phyloP scores from a whole-genome alignment of 2,113 vertebrate genomes.

The Notechis scutatus region DNA sequence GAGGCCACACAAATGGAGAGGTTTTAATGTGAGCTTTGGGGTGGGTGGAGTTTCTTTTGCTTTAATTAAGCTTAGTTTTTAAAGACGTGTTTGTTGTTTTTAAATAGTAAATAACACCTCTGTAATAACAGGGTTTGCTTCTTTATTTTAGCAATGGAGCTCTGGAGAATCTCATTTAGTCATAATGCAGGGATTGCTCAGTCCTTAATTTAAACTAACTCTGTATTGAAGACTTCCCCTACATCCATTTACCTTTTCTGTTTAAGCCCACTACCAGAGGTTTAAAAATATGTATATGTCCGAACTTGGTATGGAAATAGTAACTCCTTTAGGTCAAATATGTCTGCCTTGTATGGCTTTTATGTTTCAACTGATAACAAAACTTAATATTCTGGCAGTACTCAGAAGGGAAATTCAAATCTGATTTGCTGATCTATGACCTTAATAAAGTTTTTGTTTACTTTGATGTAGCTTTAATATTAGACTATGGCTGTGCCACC shows the following conservation, averaged over 20 bases:
- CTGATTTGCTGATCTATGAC: background rate
- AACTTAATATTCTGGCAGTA: background rate
- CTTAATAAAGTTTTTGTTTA: background rate
- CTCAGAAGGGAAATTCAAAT: background rate
- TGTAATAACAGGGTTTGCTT: background rate
- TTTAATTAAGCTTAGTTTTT: background rate
- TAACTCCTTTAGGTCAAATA: background rate
- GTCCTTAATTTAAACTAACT: background rate
- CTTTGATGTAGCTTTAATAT: background rate
- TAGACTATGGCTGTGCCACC: background rate
- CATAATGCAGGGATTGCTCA: background rate
- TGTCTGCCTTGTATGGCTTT: background rate
- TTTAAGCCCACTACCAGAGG: background rate
- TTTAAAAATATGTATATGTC: background rate
- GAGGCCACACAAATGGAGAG: background rate
- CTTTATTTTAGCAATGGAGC: background rate
- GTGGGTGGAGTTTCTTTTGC: background rate
- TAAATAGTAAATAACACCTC: background rate
- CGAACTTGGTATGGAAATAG: background rate
- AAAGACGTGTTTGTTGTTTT: background rate
- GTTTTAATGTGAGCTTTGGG: background rate
- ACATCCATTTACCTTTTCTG: background rate
- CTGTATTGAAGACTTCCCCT: background rate
- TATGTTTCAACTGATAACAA: background rate
- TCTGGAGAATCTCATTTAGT: background rate